A percentile compares a stretch with the other conserved stretches of the same genome.
Conservation (phyloP, 2,888 invertebrate species). For the Acrobasis consociella region DNA sequence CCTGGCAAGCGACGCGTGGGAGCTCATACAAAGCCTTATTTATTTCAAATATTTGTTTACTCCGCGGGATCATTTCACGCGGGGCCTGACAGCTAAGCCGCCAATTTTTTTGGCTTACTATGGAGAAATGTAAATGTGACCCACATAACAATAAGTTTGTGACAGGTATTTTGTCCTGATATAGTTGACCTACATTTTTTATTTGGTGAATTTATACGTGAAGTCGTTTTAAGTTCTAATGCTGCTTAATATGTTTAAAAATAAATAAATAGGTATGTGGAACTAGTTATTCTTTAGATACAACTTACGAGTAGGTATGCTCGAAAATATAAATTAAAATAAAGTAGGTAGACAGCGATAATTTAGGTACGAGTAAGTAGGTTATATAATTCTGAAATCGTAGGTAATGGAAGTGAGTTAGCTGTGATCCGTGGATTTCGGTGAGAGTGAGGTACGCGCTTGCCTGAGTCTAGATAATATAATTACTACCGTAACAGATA, state of each 20-base stretch:
- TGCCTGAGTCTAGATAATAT: no score
- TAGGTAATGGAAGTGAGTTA: neutral
- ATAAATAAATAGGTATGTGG: no score
- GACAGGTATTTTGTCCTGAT: constrained; percentile 19
- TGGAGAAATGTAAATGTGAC: constrained; percentile 31
- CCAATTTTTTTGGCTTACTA: constrained; percentile 41
- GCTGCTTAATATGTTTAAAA: no score
- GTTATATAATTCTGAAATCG: neutral
- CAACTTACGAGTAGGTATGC: no score
- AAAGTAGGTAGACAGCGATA: no score
- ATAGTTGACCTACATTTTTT: neutral
- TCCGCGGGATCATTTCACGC: constrained; percentile 45
- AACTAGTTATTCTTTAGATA: no score
- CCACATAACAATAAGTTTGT: constrained; percentile 23
- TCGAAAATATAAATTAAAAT: no score
- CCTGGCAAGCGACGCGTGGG: constrained; percentile 35
- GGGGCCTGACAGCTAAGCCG: constrained; percentile 37
- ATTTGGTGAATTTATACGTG: no score
- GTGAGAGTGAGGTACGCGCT: constrained; percentile 3
- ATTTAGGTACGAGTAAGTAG: neutral
- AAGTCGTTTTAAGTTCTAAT: no score
- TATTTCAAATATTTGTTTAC: constrained; percentile 64
- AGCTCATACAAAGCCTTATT: constrained; percentile 55
- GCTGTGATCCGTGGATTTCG: constrained; percentile 9
- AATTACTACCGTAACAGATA: no score